A percentile compares a stretch with the other conserved stretches of the same genome.
These are phyloP conservation scores for Datnioides undecimradiatus DNA, from an alignment of 2,113 vertebrate genomes.

Conservation along the genomic window DNA sequence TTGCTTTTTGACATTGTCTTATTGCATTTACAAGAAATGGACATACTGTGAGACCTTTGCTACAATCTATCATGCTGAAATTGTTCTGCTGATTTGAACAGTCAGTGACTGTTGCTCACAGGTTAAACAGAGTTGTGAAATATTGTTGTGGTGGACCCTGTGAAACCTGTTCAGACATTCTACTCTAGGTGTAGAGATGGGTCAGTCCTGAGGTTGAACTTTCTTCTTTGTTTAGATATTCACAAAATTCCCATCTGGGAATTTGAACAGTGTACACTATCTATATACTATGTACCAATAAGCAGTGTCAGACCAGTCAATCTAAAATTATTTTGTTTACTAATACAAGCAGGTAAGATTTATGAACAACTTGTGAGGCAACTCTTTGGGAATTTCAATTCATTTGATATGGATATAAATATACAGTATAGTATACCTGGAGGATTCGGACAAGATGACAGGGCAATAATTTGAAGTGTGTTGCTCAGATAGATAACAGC, in stretches of 20 bases:
- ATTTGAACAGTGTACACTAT: neutral
- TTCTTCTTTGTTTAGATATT: neutral
- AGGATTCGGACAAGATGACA: neutral
- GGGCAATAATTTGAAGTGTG: neutral
- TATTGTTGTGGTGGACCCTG: neutral
- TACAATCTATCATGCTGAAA: too few relatives aligned
- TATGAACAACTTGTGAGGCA: neutral
- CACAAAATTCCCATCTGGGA: neutral
- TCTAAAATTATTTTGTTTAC: neutral
- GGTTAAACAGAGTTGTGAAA: neutral
- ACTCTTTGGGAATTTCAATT: neutral
- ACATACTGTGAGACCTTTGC: neutral
- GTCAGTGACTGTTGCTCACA: neutral
- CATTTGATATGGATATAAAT: slow-evolving; percentile 3
- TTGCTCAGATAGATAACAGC: neutral
- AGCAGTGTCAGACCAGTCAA: neutral
- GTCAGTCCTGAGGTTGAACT: neutral
- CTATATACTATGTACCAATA: neutral
- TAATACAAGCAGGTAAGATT: neutral
- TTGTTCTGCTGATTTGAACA: neutral
- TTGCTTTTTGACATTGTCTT: too few relatives aligned
- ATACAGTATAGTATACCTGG: neutral
- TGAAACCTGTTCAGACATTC: neutral
- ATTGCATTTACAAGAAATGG: neutral
- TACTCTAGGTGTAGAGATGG: neutral